Evolutionary conservation across 2,888 invertebrate genomes (phyloP), one percentile per base, ranked within the genome.

Genomic region (Heterodera filipjevi): DNA sequence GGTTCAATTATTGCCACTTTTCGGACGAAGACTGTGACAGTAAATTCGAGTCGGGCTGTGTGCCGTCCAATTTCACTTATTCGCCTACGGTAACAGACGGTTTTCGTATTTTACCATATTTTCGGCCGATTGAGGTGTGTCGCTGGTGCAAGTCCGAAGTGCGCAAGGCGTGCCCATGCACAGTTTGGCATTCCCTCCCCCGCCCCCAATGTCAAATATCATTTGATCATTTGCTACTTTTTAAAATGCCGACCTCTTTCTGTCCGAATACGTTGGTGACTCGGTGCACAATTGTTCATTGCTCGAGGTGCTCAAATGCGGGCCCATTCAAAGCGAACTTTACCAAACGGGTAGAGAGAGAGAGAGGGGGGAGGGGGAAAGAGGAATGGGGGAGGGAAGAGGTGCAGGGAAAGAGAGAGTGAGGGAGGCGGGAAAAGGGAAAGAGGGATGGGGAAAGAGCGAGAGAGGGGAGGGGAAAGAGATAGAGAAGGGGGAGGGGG

Each of bases 111-210:
- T 30, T 53, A 16, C 27, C 49, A 53, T 19, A 14, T 22, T 19
- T 53, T 59, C 27, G 2, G 3, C 6, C 27, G 32, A 32, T 75
- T 66, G 46, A 66, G 75, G 30, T 64, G 44, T 75, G 59, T 39
- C 66, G 68, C 66, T 75, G 75, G 75, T 75, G 75, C 75, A 66
- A 75, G 32, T 19, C 53, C 53, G 64, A 77, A 27, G 75, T 76
- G 46, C 74, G 78, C 46, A 59, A 72, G n/a, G 78, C 78, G 46
- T 77, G 79, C 32, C 32, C 68, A 27, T 79, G 79, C 68, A 44
- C 71, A 59, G 59, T 59, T 19, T 19, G 53, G 19, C 49, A 16
- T 16, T 53, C 19, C 22, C 22, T 19, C 53, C 53, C 1, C 10
- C 22, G n/a, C n/a, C n/a, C n/a, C n/a, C n/a, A n/a, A n/a, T n/a